A percentile compares a stretch with the other conserved stretches of the same genome.
Evolutionary conservation across 2,888 invertebrate species (phyloP).

Genomic region (Ceriagrion tenellum): DNA sequence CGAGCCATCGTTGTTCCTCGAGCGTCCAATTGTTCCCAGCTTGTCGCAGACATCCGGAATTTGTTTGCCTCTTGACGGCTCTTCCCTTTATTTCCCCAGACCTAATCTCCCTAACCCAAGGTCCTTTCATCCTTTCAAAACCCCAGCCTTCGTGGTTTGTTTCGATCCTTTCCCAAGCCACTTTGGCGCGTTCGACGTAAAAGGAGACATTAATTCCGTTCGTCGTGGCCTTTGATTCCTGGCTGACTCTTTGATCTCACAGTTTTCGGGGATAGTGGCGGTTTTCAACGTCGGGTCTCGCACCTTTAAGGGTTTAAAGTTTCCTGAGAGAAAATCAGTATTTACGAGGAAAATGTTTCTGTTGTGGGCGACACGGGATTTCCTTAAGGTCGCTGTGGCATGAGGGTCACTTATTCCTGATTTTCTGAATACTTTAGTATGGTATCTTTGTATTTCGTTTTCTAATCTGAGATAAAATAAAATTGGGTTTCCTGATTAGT

Average conservation of each 20-base stretch:
- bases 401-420: too few species aligned
- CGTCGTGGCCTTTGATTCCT: neutral
- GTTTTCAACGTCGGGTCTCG: neutral
- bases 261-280: neutral
- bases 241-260: neutral
- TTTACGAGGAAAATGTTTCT: neutral
- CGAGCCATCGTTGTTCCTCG: neutral
- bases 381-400: too few species aligned
- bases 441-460: too few species aligned
- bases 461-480: too few species aligned
- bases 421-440: too few species aligned
- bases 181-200: too few species aligned
- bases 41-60: neutral
- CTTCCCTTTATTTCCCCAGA: neutral
- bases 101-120: neutral
- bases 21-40: neutral
- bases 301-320: neutral
- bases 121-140: neutral
- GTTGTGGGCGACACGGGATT: neutral
- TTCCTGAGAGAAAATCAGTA: neutral
- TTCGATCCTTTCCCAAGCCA: too few species aligned
- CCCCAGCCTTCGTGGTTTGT: too few species aligned
- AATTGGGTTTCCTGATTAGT: too few species aligned
- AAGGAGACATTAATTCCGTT: neutral
- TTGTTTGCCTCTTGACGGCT: neutral